Evolutionary conservation across 2,797 vertebrate species (phyloP).

Genomic region (Cephalopachus bancanus): DNA sequence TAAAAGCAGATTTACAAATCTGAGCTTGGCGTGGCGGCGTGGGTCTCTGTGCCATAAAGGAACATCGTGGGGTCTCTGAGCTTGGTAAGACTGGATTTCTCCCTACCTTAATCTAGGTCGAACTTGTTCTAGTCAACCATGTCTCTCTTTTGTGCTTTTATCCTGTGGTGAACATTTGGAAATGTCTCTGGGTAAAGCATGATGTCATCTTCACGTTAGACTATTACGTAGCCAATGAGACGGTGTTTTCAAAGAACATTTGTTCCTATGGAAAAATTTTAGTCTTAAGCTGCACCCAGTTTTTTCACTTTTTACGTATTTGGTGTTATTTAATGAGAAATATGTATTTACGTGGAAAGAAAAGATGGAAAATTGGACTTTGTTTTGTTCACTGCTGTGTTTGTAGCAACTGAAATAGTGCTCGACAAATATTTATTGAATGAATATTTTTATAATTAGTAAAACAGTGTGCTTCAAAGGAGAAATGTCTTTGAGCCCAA

Average conservation of each 20-base stretch:
- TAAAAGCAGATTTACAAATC: slow-evolving; percentile 68
- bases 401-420: neutral
- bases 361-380: slow-evolving; percentile 14
- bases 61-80: neutral
- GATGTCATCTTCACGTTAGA: neutral
- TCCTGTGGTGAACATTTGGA: neutral
- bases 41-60: fast-evolving
- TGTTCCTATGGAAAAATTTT: neutral
- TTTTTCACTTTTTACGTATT: neutral
- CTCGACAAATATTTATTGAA: neutral
- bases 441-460: slow-evolving; percentile 5
- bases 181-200: slow-evolving; percentile 36
- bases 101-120: neutral
- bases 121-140: neutral
- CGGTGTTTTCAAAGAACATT: slow-evolving; percentile 19
- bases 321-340: neutral
- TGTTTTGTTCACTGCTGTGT: neutral
- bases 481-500: neutral
- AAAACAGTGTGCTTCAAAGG: neutral
- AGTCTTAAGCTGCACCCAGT: neutral
- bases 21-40: neutral
- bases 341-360: slow-evolving; percentile 20
- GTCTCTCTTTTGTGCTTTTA: neutral
- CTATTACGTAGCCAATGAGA: slow-evolving; percentile 28
- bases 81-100: slow-evolving; percentile 56